phyloP scores from a whole-genome alignment of 2,797 vertebrate species.

The Sebastes vulpes region DNA sequence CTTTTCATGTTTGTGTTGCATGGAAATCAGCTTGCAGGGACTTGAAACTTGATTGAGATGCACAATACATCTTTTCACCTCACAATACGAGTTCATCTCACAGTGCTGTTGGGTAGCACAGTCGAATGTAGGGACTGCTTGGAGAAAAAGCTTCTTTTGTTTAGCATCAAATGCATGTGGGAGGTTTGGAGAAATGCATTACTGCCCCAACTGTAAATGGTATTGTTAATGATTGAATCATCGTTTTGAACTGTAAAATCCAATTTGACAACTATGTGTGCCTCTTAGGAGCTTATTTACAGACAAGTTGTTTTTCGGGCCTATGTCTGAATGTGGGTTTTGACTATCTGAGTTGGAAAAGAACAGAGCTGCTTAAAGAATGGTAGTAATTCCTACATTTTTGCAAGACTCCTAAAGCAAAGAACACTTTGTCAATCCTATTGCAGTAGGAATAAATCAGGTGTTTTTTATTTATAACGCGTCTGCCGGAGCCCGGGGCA shows the following conservation, averaged over 20 bases:
- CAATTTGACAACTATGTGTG: background rate
- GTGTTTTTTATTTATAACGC: constrained; percentile 22
- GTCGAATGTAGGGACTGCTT: background rate
- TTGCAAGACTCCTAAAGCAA: constrained; percentile 5
- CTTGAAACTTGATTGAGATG: background rate
- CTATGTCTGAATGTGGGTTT: background rate
- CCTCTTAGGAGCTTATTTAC: background rate
- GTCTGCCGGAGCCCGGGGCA: constrained; percentile 3
- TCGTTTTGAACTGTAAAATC: background rate
- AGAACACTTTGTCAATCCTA: background rate
- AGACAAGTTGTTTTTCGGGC: background rate
- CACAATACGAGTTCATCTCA: background rate
- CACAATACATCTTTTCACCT: background rate
- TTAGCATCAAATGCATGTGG: background rate
- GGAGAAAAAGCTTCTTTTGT: background rate
- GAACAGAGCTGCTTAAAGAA: background rate
- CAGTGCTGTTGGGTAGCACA: background rate
- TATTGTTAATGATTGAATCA: background rate
- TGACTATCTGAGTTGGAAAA: background rate
- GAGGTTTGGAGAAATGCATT: background rate
- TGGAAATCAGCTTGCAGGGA: background rate
- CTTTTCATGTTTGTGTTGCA: background rate
- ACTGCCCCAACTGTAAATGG: background rate
- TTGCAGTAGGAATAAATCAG: constrained; percentile 18
- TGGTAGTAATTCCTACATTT: background rate